Evolutionary conservation across 2,113 vertebrate genomes (phyloP), one percentile per base, ranked within the genome.

Genomic region (Tonatia bakeri): DNA sequence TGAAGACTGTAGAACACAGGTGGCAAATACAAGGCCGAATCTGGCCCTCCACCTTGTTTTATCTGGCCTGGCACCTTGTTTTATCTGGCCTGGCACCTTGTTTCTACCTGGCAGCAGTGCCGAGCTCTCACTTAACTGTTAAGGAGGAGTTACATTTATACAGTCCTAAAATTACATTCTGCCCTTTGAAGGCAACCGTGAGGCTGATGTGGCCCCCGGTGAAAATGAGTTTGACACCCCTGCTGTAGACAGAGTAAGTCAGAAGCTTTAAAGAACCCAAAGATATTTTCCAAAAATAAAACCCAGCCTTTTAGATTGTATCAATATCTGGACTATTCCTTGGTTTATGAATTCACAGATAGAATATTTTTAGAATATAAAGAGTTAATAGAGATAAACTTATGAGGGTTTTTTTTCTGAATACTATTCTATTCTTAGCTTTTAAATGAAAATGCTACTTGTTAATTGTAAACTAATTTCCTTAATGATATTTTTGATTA

Each of bases 231-330:
- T 56, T 59, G 56, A 59, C 22, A 24, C 22, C 9, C 56, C 56
- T 59, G 20, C 56, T 59, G 56, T 94, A 47, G 65, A 94, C 31
- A 28, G 24, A 59, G 52, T 96, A 86, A 96, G 85, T 95, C 64
- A 76, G 64, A 95, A 90, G n/a, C 72, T 95, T 84, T 96, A 38
- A 92, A 59, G 47, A 96, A 83, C n/a, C 61, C 24, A 94, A 5
- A 89, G 85, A 52, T 59, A 8, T 90, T 97, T 93, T 93, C 69
- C 17, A 83, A 94, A 97, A 91, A 56, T 95, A 67, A 87, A 95
- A 65, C 36, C 9, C 17, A 91, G 19, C 14, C 28, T 97, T 90
- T 91, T 69, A 83, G 43, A 87, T 79, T 45, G 36, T 80, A 40
- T 59, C 91, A 80, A 1, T 94, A 50, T 75, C 65, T 92, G 4